Evolutionary conservation across 30 jellyfish, hydroid and myxozoan species (phyloP).

Genomic region (Mastigias papua): DNA sequence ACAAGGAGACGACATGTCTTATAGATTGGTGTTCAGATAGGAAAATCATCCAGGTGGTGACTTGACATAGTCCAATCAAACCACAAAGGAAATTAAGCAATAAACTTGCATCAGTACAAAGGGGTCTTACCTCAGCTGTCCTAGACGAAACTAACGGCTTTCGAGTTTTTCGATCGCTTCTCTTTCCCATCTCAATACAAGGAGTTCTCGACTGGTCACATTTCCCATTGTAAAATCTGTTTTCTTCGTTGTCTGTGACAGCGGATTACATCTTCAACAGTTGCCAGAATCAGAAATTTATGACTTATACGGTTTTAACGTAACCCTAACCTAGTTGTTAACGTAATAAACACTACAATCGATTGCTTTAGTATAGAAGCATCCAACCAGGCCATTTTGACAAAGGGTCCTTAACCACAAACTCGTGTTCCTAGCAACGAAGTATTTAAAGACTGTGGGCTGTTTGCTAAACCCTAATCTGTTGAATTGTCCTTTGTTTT

Average conservation of each 20-base stretch:
- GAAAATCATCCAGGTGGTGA: too few species aligned
- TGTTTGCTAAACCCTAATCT: conserved; percentile 1
- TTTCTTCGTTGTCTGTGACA: neutral
- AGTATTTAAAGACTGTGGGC: neutral
- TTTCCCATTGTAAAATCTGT: neutral
- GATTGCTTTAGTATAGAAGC: neutral
- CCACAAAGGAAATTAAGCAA: too few species aligned
- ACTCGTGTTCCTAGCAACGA: conserved; percentile 19
- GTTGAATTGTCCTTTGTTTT: neutral
- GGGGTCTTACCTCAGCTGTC: neutral
- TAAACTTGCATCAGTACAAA: neutral
- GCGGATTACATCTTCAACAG: neutral
- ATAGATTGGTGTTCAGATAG: too few species aligned
- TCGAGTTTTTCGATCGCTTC: neutral
- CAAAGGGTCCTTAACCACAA: conserved; percentile 38
- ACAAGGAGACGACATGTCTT: too few species aligned
- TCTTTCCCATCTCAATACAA: neutral
- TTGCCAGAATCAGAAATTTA: neutral
- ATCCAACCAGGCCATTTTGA: neutral
- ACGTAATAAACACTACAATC: neutral
- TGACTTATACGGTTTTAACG: neutral
- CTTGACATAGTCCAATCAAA: too few species aligned
- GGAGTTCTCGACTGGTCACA: neutral
- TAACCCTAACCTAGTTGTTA: neutral
- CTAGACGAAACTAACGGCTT: neutral